Evolutionary conservation across 2,113 vertebrate species (phyloP).

Genomic region (Aphyosemion australe): DNA sequence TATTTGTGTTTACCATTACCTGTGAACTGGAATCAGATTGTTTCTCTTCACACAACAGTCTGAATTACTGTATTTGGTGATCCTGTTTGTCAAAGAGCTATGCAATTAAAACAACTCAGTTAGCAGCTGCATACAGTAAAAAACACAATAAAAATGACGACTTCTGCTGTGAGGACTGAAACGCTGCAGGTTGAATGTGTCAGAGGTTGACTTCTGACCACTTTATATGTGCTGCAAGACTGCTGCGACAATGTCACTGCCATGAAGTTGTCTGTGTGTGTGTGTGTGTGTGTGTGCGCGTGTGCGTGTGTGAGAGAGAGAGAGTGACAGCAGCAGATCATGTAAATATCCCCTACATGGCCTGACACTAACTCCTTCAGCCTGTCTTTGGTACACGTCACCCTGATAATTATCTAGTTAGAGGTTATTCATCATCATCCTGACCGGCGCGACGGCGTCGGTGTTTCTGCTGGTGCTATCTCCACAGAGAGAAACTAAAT

Average conservation of each 20-base stretch:
- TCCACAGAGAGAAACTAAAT: conserved; percentile 57
- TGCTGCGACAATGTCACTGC: conserved; percentile 79
- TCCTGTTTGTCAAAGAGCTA: conserved; percentile 65
- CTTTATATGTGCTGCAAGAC: conserved; percentile 76
- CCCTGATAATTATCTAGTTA: conserved; percentile 62
- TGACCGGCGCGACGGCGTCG: conserved; percentile 25
- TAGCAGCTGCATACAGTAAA: conserved; percentile 34
- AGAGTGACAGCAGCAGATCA: conserved; percentile 58
- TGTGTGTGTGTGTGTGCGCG: conserved; percentile 1
- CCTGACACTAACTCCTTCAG: conserved; percentile 77
- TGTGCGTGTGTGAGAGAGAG: conserved; percentile 1
- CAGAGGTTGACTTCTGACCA: conserved; percentile 78
- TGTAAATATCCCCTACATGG: conserved; percentile 75
- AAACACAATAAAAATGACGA: background rate
- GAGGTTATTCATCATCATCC: conserved; percentile 45
- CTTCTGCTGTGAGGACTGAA: conserved; percentile 40
- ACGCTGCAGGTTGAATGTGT: conserved; percentile 81
- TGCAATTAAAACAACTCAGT: conserved; percentile 59
- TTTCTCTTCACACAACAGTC: conserved; percentile 1
- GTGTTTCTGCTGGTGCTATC: conserved; percentile 79
- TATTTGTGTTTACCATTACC: conserved; percentile 50
- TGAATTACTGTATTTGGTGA: conserved; percentile 62
- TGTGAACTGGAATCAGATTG: conserved; percentile 49
- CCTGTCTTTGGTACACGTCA: conserved; percentile 59
- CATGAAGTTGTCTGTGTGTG: conserved; percentile 47